These are phyloP conservation scores for Oreochromis tanganicae DNA, from an alignment of 2,113 vertebrate species.

Conservation along the genomic window DNA sequence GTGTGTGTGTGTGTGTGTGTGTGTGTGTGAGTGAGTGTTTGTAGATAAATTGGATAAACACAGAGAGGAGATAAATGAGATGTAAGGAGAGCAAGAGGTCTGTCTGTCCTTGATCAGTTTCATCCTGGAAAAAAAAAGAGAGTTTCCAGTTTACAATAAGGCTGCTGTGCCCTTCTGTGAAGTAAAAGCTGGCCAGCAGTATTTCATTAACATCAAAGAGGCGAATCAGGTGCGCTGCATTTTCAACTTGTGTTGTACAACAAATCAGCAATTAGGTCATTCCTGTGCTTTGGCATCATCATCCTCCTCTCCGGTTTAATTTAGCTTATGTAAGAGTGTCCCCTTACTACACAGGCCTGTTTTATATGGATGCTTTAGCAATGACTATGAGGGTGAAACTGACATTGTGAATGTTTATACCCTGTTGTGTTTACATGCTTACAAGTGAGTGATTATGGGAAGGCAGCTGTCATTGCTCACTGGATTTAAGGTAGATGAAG, in stretches of 20 bases:
- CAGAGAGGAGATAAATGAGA: background rate
- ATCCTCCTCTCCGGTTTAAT: slow-evolving; percentile 24
- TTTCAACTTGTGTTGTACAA: slow-evolving; percentile 16
- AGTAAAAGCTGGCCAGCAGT: slow-evolving; percentile 16
- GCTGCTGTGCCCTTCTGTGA: background rate
- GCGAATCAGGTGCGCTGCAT: slow-evolving; percentile 21
- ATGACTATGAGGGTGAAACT: slow-evolving; percentile 21
- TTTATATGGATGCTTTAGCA: slow-evolving; percentile 37
- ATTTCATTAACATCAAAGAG: slow-evolving; percentile 51
- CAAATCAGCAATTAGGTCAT: slow-evolving; percentile 49
- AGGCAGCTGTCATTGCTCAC: background rate
- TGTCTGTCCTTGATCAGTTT: background rate
- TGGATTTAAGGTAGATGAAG: background rate
- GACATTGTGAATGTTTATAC: slow-evolving; percentile 20
- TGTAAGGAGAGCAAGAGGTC: background rate
- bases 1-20: background rate
- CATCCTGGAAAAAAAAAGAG: background rate
- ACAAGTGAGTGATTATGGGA: slow-evolving; percentile 28
- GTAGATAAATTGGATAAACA: background rate
- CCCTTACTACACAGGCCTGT: background rate
- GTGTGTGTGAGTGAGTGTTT: background rate
- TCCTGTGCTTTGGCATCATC: slow-evolving; percentile 42
- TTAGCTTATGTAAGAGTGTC: slow-evolving; percentile 38
- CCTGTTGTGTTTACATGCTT: slow-evolving; percentile 38
- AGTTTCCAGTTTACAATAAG: slow-evolving; percentile 7